These are phyloP conservation scores for Brachionus rubens DNA, from an alignment of 1,140 invertebrate species.

Conservation along the genomic window DNA sequence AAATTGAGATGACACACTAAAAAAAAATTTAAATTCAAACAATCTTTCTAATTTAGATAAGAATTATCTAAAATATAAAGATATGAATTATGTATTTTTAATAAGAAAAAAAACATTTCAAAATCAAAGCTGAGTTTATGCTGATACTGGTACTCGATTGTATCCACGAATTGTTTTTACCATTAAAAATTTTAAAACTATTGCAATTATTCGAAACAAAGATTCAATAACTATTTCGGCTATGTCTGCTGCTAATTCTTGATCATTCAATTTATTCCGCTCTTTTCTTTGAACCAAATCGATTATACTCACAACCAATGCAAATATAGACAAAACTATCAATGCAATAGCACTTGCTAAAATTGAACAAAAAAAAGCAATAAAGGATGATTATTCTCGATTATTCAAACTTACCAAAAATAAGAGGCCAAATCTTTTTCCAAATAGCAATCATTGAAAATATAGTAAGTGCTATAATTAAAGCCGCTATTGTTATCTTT, in stretches of 20 bases:
- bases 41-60: too few relatives aligned
- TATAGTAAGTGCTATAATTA: constrained; percentile 15
- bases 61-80: too few relatives aligned
- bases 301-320: constrained; percentile 35
- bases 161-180: background rate
- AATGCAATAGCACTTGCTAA: background rate
- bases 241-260: background rate
- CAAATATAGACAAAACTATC: constrained; percentile 14
- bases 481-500: background rate
- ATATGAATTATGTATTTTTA: too few relatives aligned
- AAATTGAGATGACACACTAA: too few relatives aligned
- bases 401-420: constrained; percentile 4
- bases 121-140: background rate
- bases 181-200: constrained; percentile 28
- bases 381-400: too few relatives aligned
- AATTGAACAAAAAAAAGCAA: too few relatives aligned
- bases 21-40: too few relatives aligned
- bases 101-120: too few relatives aligned
- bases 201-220: constrained; percentile 22
- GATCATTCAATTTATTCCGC: background rate
- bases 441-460: constrained; percentile 39
- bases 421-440: constrained; percentile 10
- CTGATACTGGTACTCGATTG: background rate
- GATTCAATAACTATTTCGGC: constrained; percentile 15
- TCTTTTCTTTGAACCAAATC: constrained; percentile 34